Evolutionary conservation across 2,113 vertebrate genomes (phyloP).

Genomic region (Bubo blakistoni): DNA sequence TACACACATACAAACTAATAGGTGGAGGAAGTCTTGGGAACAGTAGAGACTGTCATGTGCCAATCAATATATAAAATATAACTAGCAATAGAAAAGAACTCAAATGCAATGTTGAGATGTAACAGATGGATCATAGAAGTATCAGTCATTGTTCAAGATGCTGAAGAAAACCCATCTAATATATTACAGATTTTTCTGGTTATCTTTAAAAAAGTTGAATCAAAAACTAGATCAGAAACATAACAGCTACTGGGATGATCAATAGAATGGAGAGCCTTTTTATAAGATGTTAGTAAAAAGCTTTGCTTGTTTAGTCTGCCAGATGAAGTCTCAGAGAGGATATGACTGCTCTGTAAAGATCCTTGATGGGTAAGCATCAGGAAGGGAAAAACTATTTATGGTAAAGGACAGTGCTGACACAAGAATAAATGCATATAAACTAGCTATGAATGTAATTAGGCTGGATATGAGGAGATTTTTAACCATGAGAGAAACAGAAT

Average conservation of each 20-base stretch:
- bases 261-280: neutral
- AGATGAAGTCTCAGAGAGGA: constrained; percentile 9
- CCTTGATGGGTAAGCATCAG: constrained; percentile 13
- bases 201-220: neutral
- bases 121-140: neutral
- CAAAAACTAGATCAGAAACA: neutral
- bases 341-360: constrained; percentile 27
- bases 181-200: neutral
- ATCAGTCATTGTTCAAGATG: neutral
- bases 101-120: neutral
- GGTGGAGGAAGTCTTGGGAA: neutral
- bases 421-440: constrained; percentile 31
- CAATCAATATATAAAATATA: neutral
- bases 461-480: constrained; percentile 26
- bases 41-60: neutral
- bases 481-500: neutral
- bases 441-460: constrained; percentile 12
- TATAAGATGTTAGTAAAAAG: neutral
- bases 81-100: neutral
- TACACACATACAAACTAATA: neutral
- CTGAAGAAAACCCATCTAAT: neutral
- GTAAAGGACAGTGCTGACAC: constrained; percentile 53
- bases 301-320: neutral
- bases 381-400: constrained; percentile 58
- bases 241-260: neutral